These are phyloP conservation scores for Triops longicaudatus DNA, from an alignment of 1,140 invertebrate genomes.

Conservation along the genomic window DNA sequence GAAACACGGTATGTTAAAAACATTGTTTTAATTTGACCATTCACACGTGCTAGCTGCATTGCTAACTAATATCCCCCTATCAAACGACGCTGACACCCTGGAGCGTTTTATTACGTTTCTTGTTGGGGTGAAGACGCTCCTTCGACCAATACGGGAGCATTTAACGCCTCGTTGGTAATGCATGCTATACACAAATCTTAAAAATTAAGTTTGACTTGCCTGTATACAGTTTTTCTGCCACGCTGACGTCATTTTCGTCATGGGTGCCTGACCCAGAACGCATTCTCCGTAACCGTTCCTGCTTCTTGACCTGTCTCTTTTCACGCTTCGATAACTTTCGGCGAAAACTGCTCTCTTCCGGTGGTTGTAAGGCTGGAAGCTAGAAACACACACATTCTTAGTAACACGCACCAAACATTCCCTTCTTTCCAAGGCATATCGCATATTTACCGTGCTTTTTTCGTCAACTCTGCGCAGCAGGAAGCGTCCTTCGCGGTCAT, in stretches of 20 bases:
- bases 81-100: too few species aligned
- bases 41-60: too few species aligned
- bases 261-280: constrained; percentile 47
- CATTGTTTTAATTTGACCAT: too few species aligned
- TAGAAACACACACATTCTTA: not conserved
- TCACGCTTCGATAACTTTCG: constrained; percentile 96
- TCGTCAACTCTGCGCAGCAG: constrained; percentile 80
- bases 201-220: constrained; percentile 44
- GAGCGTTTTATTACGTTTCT: too few species aligned
- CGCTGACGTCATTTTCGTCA: constrained; percentile 44
- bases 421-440: not conserved
- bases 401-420: not conserved
- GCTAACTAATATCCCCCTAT: too few species aligned
- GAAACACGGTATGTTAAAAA: too few species aligned
- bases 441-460: constrained; percentile 42
- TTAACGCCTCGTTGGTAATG: too few species aligned
- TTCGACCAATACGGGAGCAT: too few species aligned
- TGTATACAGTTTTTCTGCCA: constrained; percentile 86
- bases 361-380: constrained; percentile 27
- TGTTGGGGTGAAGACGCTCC: too few species aligned
- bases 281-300: constrained; percentile 79
- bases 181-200: not conserved
- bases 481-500: constrained; percentile 94
- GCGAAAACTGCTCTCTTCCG: constrained; percentile 53
- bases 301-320: constrained; percentile 96